Evolutionary conservation across 2,888 invertebrate genomes (phyloP).

Genomic region (Apocheima hispidaria): DNA sequence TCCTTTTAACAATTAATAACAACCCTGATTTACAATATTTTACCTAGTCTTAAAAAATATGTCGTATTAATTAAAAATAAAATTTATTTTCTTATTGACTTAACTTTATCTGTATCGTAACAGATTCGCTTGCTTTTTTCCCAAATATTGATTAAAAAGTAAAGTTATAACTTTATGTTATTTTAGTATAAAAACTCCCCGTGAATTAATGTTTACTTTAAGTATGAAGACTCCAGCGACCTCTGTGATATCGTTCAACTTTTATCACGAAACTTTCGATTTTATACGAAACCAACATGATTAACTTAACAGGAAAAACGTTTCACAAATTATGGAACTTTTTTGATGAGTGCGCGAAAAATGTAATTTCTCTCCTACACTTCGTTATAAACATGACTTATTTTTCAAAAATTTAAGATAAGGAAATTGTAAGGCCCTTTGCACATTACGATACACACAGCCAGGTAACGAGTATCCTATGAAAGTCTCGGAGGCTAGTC

Average conservation of each 20-base stretch:
- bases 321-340: slow-evolving; percentile 8
- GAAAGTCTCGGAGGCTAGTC: too few species aligned
- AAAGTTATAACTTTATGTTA: neutral
- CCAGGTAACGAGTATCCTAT: too few species aligned
- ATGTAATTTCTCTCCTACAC: neutral
- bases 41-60: neutral
- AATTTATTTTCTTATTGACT: neutral
- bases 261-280: slow-evolving; percentile 25
- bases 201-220: neutral
- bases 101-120: neutral
- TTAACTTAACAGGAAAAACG: slow-evolving; percentile 19
- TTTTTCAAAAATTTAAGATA: too few species aligned
- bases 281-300: slow-evolving; percentile 8
- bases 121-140: neutral
- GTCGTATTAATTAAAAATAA: too few species aligned
- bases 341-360: slow-evolving; percentile 8
- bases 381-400: neutral
- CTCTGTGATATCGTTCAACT: slow-evolving; percentile 19
- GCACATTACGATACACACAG: neutral
- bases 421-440: too few species aligned
- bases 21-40: slow-evolving; percentile 20
- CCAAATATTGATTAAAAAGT: neutral
- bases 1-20: slow-evolving; percentile 12
- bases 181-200: neutral
- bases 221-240: neutral